Evolutionary conservation across 2,113 vertebrate genomes (phyloP).

Genomic region (Spea bombifrons): DNA sequence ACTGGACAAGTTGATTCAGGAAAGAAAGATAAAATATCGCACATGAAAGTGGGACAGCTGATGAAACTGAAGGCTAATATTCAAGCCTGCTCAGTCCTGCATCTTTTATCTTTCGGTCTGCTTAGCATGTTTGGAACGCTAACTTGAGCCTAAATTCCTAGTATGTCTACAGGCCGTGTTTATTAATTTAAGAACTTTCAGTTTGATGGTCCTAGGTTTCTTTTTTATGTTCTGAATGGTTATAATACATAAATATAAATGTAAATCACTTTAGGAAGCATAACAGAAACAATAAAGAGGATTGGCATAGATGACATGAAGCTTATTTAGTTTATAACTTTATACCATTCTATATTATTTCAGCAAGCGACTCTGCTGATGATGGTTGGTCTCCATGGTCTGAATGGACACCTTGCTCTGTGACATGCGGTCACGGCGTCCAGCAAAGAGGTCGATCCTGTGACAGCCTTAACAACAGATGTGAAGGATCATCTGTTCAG

Average conservation of each 20-base stretch:
- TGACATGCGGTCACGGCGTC: constrained; percentile 89
- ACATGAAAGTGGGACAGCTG: constrained; percentile 39
- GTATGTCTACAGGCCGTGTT: neutral
- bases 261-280: no score
- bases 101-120: constrained; percentile 13
- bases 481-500: constrained; percentile 95
- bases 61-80: neutral
- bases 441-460: constrained; percentile 97
- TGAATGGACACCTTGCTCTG: constrained; percentile 95
- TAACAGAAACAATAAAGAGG: no score
- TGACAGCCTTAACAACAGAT: constrained; percentile 94
- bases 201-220: no score
- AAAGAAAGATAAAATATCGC: constrained; percentile 41
- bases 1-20: constrained; percentile 45
- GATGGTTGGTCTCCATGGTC: constrained; percentile 98
- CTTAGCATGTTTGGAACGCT: constrained; percentile 38
- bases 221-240: no score
- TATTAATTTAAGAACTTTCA: no score
- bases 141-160: neutral
- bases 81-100: constrained; percentile 30
- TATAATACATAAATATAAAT: no score
- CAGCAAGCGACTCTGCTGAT: constrained; percentile 79
- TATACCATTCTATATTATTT: neutral
- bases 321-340: neutral
- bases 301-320: no score